Evolutionary conservation across 2,113 vertebrate species (phyloP).

Genomic region (Carollia perspicillata): DNA sequence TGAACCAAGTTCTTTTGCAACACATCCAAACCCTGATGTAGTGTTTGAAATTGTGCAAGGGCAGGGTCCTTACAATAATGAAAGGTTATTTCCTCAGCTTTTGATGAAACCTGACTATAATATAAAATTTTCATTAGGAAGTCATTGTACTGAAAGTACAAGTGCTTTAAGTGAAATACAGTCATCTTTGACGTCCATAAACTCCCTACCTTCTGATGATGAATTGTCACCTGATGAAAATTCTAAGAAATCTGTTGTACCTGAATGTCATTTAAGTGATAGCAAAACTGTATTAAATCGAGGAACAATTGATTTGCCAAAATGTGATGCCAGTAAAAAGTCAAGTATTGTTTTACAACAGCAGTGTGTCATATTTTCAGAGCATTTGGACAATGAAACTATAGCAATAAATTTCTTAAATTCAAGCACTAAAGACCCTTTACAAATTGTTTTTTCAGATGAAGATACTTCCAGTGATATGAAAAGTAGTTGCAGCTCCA

Average conservation of each 20-base stretch:
- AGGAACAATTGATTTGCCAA: constrained; percentile 77
- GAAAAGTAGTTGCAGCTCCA: constrained; percentile 70
- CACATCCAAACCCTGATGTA: constrained; percentile 84
- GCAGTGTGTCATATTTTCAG: constrained; percentile 86
- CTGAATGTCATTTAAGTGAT: constrained; percentile 81
- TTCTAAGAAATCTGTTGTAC: constrained; percentile 82
- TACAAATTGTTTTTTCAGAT: constrained; percentile 75
- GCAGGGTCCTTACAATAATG: constrained; percentile 78
- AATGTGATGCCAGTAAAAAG: constrained; percentile 80
- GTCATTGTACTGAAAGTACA: constrained; percentile 89
- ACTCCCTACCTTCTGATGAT: constrained; percentile 96
- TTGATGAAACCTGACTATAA: constrained; percentile 85
- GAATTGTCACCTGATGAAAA: constrained; percentile 87
- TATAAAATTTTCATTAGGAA: constrained; percentile 81
- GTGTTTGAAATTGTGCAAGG: constrained; percentile 77
- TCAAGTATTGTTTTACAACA: constrained; percentile 86
- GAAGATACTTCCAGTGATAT: constrained; percentile 67
- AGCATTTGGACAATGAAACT: constrained; percentile 70
- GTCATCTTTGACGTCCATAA: constrained; percentile 98
- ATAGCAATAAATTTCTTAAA: constrained; percentile 72
- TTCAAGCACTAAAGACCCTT: constrained; percentile 77
- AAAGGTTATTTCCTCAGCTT: constrained; percentile 82
- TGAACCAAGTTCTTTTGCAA: constrained; percentile 94
- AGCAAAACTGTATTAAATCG: constrained; percentile 80
- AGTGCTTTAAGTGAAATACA: constrained; percentile 94